These are phyloP conservation scores for Siniperca chuatsi DNA, from an alignment of 2,113 vertebrate genomes.

Conservation along the genomic window DNA sequence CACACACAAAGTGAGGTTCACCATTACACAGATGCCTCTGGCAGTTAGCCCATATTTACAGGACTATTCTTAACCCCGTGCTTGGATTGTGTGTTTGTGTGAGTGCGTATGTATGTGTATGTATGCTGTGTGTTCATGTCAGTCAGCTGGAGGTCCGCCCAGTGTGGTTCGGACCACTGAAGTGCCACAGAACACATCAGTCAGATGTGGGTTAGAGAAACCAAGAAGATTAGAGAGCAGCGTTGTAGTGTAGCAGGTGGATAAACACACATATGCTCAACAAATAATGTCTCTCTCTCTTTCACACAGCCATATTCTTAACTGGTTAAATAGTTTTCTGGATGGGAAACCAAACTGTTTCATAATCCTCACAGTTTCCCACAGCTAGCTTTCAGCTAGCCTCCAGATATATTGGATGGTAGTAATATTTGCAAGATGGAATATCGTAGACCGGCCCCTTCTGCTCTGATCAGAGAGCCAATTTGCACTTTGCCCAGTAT, in stretches of 20 bases:
- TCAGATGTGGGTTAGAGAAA: conserved; percentile 72
- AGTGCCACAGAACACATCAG: conserved; percentile 69
- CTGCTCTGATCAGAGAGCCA: neutral
- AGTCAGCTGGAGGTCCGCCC: conserved; percentile 77
- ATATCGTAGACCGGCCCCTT: neutral
- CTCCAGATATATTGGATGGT: neutral
- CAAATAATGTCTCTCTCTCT: conserved; percentile 49
- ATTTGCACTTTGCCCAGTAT: neutral
- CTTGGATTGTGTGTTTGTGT: conserved; percentile 47
- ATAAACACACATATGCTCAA: conserved; percentile 70
- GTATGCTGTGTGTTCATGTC: conserved; percentile 58
- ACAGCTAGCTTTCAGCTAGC: conserved; percentile 7
- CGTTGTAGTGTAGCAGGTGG: conserved; percentile 78
- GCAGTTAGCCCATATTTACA: conserved; percentile 63
- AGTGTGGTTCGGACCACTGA: conserved; percentile 64
- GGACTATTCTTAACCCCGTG: conserved; percentile 71
- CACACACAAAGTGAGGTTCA: conserved; percentile 63
- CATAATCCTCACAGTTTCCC: conserved; percentile 5
- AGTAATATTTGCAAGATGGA: neutral
- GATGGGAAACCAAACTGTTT: conserved; percentile 29
- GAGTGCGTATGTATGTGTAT: conserved; percentile 40
- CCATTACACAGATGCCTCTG: conserved; percentile 69
- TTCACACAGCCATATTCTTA: conserved; percentile 7
- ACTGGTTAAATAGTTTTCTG: conserved; percentile 36
- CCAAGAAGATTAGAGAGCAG: conserved; percentile 75